phyloP scores from a whole-genome alignment of 2,113 vertebrate species.

The Hepsetus odoe region DNA sequence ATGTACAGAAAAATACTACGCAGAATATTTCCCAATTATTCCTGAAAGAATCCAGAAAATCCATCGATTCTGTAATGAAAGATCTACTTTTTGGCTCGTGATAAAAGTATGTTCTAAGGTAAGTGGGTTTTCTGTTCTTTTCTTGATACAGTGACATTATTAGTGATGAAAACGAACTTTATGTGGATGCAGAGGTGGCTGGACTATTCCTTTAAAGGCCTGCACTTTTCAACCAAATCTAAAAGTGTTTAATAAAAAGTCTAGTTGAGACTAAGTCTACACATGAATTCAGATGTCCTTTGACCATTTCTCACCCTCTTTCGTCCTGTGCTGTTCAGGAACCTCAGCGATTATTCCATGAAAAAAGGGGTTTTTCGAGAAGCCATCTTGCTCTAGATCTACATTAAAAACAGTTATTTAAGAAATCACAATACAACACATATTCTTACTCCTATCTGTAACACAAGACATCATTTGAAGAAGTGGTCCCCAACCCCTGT shows the following conservation, averaged over 20 bases:
- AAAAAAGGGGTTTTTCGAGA: constrained; percentile 76
- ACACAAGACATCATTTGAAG: no score
- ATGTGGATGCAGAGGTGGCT: neutral
- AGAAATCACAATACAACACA: neutral
- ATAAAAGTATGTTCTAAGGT: no score
- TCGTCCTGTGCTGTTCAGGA: constrained; percentile 67
- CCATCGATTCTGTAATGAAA: neutral
- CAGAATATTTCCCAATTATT: no score
- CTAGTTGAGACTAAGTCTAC: neutral
- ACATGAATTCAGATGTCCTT: neutral
- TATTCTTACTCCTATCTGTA: no score
- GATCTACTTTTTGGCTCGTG: neutral
- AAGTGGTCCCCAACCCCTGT: no score
- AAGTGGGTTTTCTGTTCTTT: neutral
- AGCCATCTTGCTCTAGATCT: constrained; percentile 78
- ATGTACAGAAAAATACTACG: no score
- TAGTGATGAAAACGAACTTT: neutral
- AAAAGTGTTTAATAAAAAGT: neutral
- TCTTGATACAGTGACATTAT: neutral
- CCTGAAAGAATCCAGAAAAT: neutral
- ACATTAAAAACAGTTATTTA: neutral
- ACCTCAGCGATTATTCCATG: constrained; percentile 76
- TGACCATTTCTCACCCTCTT: constrained; percentile 64
- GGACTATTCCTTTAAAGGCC: no score
- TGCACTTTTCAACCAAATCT: no score